These are phyloP conservation scores for Orthosia cruda DNA, from an alignment of 2,888 invertebrate species.

Conservation along the genomic window DNA sequence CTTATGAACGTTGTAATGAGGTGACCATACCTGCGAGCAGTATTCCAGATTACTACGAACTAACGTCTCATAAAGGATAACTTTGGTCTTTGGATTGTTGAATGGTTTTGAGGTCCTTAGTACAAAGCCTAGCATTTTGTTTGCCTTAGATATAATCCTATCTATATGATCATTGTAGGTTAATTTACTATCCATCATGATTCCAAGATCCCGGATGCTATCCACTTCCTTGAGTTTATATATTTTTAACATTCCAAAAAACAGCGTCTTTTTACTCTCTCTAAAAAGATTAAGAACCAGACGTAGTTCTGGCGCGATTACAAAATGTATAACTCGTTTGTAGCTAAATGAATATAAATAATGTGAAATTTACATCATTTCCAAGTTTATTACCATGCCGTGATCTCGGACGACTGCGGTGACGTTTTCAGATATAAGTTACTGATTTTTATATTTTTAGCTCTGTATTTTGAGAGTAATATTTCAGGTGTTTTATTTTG, in stretches of 20 bases:
- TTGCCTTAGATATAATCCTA: too few species aligned
- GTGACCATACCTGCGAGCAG: too few species aligned
- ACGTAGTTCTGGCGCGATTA: conserved; percentile 75
- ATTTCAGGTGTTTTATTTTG: conserved; percentile 16
- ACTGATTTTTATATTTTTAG: conserved; percentile 45
- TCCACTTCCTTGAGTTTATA: too few species aligned
- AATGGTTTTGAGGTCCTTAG: too few species aligned
- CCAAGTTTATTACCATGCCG: conserved; percentile 46
- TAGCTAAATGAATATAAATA: conserved; percentile 67
- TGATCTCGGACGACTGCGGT: conserved; percentile 34
- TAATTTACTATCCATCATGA: too few species aligned
- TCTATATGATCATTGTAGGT: too few species aligned
- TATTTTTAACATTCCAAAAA: conserved; percentile 89
- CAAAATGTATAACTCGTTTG: conserved; percentile 70
- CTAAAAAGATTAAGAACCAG: conserved; percentile 77
- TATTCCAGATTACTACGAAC: too few species aligned
- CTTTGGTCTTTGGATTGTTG: too few species aligned
- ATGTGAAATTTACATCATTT: conserved; percentile 63
- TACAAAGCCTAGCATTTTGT: too few species aligned
- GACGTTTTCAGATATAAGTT: conserved; percentile 44
- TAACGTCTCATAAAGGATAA: too few species aligned
- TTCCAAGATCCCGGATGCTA: too few species aligned
- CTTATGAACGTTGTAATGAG: too few species aligned
- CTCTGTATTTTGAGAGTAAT: conserved; percentile 12
- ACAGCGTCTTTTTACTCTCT: conserved; percentile 79